Evolutionary conservation across 2,888 invertebrate species (phyloP), one percentile per base, ranked within the genome.

Genomic region (Conchocele bisecta): DNA sequence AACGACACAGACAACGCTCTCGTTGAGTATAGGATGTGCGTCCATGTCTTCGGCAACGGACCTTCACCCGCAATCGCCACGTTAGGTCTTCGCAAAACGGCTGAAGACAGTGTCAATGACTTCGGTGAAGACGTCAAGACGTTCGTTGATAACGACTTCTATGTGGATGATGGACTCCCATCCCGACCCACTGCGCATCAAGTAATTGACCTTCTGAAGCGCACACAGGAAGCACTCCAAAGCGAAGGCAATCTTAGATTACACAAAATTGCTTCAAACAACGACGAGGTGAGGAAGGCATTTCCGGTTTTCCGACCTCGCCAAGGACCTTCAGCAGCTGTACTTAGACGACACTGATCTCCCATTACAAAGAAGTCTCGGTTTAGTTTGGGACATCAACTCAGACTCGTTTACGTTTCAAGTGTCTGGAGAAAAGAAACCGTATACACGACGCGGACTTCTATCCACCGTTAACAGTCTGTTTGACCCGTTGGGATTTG

Each of bases 201-300:
- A 37, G 78, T 74, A 1, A 39, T 68, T 15, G 48, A 65, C 28
- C 51, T 81, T 13, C 24, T 81, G 53, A 65, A 54, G 31, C 54
- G 66, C 2, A 81, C 77, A 15, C 73, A 75, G 28, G 17, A 57
- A 15, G 71, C 64, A 6, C 42, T 77, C 11, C 41, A 41, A 42
- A 37, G 17, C 22, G 7, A 54, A 7, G 73, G 75, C 2, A 70
- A 70, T 39, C 46, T 71, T 3, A 17, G 66, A 9, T 53, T 81
- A n/a, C 81, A 81, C 33, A 81, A 80, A 46, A 57, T 80, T 17
- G 64, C 74, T n/a, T 77, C 81, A 11, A 71, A 80, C 42, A 56
- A 46, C 5, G n/a, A 35, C 11, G n/a, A 35, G 11, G n/a, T 35
- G n/a, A 35, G 11, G 37, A 35, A 35, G n/a, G 37, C 37, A 35